These are phyloP conservation scores for Rhagoletis pomonella DNA, from an alignment of 1,140 invertebrate species.

Conservation along the genomic window DNA sequence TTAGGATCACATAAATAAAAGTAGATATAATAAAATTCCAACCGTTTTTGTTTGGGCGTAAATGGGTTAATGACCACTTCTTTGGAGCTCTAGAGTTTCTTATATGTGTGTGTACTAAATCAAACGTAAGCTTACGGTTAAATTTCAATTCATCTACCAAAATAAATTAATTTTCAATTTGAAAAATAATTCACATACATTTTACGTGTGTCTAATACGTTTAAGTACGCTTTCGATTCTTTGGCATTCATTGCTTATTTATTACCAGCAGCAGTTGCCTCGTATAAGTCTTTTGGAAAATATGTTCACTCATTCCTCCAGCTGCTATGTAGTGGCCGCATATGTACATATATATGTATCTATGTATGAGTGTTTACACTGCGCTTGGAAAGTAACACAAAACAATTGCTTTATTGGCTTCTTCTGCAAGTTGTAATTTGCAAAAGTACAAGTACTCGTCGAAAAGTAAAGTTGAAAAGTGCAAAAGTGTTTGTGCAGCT, in stretches of 20 bases:
- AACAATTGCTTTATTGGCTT: conserved; percentile 38
- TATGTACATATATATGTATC: background rate
- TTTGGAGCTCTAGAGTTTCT: background rate
- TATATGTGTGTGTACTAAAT: background rate
- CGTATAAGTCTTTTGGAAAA: background rate
- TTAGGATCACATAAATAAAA: no score
- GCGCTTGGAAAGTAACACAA: background rate
- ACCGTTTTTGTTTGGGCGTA: no score
- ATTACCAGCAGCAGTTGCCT: background rate
- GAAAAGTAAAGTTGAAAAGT: conserved; percentile 29
- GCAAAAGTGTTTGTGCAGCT: background rate
- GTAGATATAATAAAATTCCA: no score
- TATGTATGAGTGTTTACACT: no score
- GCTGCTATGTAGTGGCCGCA: background rate
- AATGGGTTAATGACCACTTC: no score
- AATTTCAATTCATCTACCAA: no score
- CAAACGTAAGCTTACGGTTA: background rate
- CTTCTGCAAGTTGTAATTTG: conserved; percentile 40
- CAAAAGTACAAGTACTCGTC: background rate
- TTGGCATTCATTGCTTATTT: background rate
- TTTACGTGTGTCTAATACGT: background rate
- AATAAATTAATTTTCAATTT: no score
- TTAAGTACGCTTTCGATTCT: background rate
- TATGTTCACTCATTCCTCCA: background rate
- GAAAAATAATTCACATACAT: no score